phyloP scores from a whole-genome alignment of 2,888 invertebrate genomes.

The Rhingia campestris region DNA sequence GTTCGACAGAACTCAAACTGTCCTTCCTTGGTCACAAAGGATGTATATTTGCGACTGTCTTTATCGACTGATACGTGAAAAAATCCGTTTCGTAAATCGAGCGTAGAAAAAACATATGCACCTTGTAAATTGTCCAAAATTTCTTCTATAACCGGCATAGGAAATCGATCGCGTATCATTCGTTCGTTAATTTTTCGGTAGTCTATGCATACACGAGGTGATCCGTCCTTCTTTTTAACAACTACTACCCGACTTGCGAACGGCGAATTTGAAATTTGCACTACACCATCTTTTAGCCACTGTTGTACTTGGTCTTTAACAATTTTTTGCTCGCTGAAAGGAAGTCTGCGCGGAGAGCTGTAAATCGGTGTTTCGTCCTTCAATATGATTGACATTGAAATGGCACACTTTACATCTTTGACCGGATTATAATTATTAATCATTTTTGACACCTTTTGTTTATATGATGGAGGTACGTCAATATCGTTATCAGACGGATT shows the following conservation, averaged over 20 bases:
- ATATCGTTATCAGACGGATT: too few relatives aligned
- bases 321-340: background rate
- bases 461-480: too few relatives aligned
- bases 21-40: slow-evolving; percentile 77
- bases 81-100: too few relatives aligned
- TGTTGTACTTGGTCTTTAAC: background rate
- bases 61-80: too few relatives aligned
- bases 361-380: background rate
- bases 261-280: background rate
- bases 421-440: too few relatives aligned
- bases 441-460: too few relatives aligned
- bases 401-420: background rate
- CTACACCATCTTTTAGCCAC: background rate
- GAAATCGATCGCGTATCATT: slow-evolving; percentile 77
- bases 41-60: too few relatives aligned
- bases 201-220: slow-evolving; percentile 77
- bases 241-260: slow-evolving; percentile 56
- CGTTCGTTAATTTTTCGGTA: slow-evolving; percentile 74
- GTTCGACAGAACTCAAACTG: too few relatives aligned
- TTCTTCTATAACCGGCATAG: too few relatives aligned
- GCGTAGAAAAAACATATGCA: too few relatives aligned
- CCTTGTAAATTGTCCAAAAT: too few relatives aligned
- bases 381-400: slow-evolving; percentile 1
- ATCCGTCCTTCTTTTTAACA: slow-evolving; percentile 71
- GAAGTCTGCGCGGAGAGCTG: background rate